A percentile compares a stretch with the other conserved stretches of the same genome.
These are phyloP conservation scores for Euleptes europaea DNA, from an alignment of 2,113 vertebrate genomes.

Conservation along the genomic window DNA sequence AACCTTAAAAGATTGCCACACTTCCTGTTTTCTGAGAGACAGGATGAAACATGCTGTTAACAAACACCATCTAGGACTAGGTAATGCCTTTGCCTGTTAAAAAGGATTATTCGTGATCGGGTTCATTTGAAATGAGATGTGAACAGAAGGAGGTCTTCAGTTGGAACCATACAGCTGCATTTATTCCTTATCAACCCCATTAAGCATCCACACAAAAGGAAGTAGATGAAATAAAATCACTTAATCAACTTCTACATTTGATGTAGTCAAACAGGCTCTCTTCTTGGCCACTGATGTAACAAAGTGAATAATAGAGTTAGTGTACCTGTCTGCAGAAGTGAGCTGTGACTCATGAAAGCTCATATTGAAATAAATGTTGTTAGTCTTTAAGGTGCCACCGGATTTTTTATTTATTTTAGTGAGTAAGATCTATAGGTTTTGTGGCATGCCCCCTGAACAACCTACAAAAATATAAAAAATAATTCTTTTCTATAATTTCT, in stretches of 20 bases:
- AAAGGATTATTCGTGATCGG: not conserved
- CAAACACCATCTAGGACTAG: not conserved
- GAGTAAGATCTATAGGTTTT: not conserved
- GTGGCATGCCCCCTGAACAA: not conserved
- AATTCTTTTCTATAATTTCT: not conserved
- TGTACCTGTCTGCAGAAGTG: no score
- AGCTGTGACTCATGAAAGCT: no score
- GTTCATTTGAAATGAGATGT: not conserved
- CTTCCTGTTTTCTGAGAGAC: slow-evolving; percentile 11
- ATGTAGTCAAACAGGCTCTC: not conserved
- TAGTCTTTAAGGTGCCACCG: no score
- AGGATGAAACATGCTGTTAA: not conserved
- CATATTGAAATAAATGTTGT: no score
- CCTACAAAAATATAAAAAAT: not conserved
- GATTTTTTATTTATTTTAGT: not conserved
- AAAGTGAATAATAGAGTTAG: not conserved
- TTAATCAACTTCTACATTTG: not conserved
- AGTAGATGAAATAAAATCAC: not conserved
- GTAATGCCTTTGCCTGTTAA: not conserved
- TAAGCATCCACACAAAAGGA: not conserved
- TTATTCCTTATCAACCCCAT: not conserved
- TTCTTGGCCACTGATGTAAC: not conserved
- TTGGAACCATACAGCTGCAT: not conserved
- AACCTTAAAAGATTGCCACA: slow-evolving; percentile 8
- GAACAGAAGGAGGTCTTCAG: not conserved